Conservation (phyloP, 2,888 invertebrate species). For the Ethmia dodecea region DNA sequence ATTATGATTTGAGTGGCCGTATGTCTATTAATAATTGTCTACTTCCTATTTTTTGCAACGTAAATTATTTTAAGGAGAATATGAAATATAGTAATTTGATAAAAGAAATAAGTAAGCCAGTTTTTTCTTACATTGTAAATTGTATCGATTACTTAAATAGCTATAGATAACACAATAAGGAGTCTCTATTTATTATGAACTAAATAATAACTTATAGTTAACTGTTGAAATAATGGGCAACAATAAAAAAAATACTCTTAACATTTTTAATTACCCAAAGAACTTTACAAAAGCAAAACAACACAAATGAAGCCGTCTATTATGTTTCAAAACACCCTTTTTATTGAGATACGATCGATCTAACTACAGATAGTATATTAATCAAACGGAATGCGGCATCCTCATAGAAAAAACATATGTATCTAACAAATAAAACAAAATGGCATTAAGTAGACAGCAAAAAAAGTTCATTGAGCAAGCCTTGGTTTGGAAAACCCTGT, state of each 20-base stretch:
- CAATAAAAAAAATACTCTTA: constrained; percentile 14
- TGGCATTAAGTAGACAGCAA: constrained; percentile 63
- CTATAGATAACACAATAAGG: too few relatives aligned
- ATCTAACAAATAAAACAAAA: constrained; percentile 68
- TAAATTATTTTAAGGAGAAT: neutral
- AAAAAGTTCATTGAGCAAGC: constrained; percentile 62
- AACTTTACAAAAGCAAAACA: constrained; percentile 31
- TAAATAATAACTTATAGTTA: too few relatives aligned
- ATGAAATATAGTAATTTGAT: neutral
- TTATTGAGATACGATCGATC: constrained; percentile 61
- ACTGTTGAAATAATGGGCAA: too few relatives aligned
- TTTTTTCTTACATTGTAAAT: too few relatives aligned
- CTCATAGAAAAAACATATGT: constrained; percentile 57
- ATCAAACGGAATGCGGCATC: constrained; percentile 60
- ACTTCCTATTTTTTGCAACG: constrained; percentile 42
- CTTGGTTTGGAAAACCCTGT: constrained; percentile 34
- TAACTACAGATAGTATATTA: constrained; percentile 41
- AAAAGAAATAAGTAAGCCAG: neutral
- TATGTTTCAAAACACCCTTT: constrained; percentile 63
- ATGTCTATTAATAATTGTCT: constrained; percentile 38
- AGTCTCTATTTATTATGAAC: too few relatives aligned
- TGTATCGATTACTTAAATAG: too few relatives aligned
- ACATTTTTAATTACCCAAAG: constrained; percentile 46
- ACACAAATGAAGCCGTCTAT: constrained; percentile 49
- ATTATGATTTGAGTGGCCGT: constrained; percentile 37